Percentiles rank a stretch among this genome's conserved stretches.
These are phyloP conservation scores for Slavum lentiscoides DNA, from an alignment of 2,888 invertebrate species.

Conservation along the genomic window DNA sequence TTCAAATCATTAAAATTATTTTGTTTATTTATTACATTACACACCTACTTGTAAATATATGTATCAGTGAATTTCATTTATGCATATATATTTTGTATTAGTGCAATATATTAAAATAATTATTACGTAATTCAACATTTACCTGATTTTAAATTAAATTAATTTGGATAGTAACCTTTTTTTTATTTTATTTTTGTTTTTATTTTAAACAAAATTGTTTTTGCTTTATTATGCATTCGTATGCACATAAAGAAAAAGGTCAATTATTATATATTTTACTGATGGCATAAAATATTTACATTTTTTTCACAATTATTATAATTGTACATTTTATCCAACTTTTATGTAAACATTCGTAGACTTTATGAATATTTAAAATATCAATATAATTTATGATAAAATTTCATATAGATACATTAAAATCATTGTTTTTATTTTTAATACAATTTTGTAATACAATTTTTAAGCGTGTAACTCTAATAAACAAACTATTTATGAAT, in stretches of 20 bases:
- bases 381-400: background rate
- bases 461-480: constrained; percentile 24
- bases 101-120: constrained; percentile 47
- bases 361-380: background rate
- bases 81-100: constrained; percentile 17
- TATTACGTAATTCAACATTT: constrained; percentile 18
- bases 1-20: constrained; percentile 30
- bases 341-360: background rate
- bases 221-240: constrained; percentile 13
- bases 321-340: background rate
- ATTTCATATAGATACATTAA: background rate
- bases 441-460: constrained; percentile 10
- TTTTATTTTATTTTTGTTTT: constrained; percentile 17
- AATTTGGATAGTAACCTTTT: constrained; percentile 12
- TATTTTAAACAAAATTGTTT: constrained; percentile 35
- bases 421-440: constrained; percentile 17
- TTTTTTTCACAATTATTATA: constrained; percentile 7
- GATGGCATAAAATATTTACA: background rate
- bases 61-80: background rate
- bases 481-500: constrained; percentile 26
- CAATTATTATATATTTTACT: background rate
- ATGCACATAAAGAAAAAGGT: background rate
- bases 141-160: constrained; percentile 9
- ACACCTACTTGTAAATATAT: constrained; percentile 28
- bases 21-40: constrained; percentile 25